Percentiles rank a stretch among this genome's conserved stretches.
phyloP scores from a whole-genome alignment of 2,113 vertebrate species.

The Dascyllus trimaculatus region DNA sequence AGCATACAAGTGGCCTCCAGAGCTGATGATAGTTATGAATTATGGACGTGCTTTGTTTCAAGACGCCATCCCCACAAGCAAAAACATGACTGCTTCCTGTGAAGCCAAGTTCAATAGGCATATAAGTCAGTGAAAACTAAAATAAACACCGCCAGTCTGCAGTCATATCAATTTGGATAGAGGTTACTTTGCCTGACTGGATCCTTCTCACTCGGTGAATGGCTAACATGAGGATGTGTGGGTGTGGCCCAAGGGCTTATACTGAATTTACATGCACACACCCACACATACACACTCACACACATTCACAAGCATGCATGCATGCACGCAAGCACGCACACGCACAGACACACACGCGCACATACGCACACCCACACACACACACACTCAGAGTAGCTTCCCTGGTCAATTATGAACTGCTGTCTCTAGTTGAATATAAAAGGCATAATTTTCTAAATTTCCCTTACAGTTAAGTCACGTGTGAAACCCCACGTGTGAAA shows the following conservation, averaged over 20 bases:
- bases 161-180: conserved; percentile 67
- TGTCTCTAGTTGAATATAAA: conserved; percentile 70
- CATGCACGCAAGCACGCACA: conserved; percentile 45
- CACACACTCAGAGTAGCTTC: conserved; percentile 47
- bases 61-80: conserved; percentile 53
- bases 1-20: conserved; percentile 60
- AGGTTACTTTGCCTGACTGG: conserved; percentile 70
- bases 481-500: conserved; percentile 55
- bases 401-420: conserved; percentile 61
- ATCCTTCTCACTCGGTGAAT: conserved; percentile 61
- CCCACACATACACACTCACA: conserved; percentile 57
- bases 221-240: conserved; percentile 71
- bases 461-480: conserved; percentile 50
- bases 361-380: neutral
- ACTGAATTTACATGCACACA: conserved; percentile 75
- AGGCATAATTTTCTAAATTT: conserved; percentile 59
- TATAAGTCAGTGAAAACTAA: conserved; percentile 61
- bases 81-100: conserved; percentile 62
- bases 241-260: conserved; percentile 75
- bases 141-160: conserved; percentile 68
- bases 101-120: conserved; percentile 65
- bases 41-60: conserved; percentile 71
- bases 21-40: conserved; percentile 69
- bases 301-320: conserved; percentile 58
- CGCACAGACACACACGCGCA: conserved; percentile 6